These are phyloP conservation scores for Falco novaeseelandiae DNA, from an alignment of 2,797 vertebrate species.

Conservation along the genomic window DNA sequence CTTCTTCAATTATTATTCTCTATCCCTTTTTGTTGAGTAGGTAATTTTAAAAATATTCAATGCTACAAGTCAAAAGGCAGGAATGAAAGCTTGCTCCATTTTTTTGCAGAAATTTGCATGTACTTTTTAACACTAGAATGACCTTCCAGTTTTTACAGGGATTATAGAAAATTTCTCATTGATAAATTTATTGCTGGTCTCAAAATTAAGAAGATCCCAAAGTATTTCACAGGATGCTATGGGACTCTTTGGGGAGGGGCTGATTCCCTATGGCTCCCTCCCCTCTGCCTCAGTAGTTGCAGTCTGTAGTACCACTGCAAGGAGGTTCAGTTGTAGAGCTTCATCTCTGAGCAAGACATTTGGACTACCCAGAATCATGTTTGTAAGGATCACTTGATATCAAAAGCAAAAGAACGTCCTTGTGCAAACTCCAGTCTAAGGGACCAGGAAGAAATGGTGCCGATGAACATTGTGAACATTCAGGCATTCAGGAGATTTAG, in stretches of 20 bases:
- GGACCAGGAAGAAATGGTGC: background rate
- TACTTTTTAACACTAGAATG: background rate
- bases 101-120: background rate
- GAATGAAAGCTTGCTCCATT: background rate
- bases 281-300: background rate
- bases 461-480: background rate
- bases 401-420: background rate
- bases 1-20: background rate
- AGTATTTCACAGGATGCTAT: background rate
- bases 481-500: background rate
- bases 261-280: background rate
- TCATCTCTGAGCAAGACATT: background rate
- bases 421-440: background rate
- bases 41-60: background rate
- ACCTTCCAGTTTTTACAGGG: background rate
- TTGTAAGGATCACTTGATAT: background rate
- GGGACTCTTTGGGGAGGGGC: background rate
- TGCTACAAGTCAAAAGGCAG: background rate
- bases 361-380: background rate
- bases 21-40: background rate
- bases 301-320: background rate
- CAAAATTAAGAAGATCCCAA: background rate
- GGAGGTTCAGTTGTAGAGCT: background rate
- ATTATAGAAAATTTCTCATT: background rate
- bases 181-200: background rate